A percentile compares a stretch with the other conserved stretches of the same genome.
phyloP scores from a whole-genome alignment of 2,113 vertebrate species.

The Sterrhoptilus dennistouni region DNA sequence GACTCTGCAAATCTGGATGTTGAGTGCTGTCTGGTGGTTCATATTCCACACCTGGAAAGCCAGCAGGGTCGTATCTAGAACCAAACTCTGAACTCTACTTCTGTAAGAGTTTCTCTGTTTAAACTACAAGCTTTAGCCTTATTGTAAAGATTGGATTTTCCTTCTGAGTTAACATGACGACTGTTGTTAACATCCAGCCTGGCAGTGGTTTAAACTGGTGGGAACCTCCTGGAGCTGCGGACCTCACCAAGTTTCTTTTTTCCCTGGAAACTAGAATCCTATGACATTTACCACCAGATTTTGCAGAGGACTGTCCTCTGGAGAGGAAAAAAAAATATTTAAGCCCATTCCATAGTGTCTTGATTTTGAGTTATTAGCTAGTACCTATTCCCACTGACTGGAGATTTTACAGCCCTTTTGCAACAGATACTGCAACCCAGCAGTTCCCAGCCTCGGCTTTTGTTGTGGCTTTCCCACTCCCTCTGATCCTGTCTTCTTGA shows the following conservation, averaged over 20 bases:
- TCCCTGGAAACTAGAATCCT: neutral
- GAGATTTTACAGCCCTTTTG: neutral
- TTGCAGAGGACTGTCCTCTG: neutral
- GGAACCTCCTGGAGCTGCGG: neutral
- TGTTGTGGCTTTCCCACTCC: neutral
- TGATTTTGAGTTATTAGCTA: neutral
- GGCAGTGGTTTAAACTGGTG: neutral
- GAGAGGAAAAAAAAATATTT: neutral
- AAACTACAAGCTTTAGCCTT: neutral
- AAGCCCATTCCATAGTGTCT: neutral
- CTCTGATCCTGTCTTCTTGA: neutral
- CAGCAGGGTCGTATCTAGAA: neutral
- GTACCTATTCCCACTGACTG: neutral
- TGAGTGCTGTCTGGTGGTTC: neutral
- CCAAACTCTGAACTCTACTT: neutral
- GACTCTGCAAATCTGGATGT: neutral
- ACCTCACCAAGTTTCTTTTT: neutral
- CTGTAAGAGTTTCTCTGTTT: neutral
- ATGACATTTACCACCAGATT: neutral
- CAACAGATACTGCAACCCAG: neutral
- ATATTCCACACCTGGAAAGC: neutral
- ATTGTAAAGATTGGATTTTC: neutral
- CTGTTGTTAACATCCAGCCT: neutral
- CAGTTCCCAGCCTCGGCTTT: conserved; percentile 25
- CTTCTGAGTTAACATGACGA: neutral